Percentiles rank a stretch among this genome's conserved stretches.
These are phyloP conservation scores for Frieseomelitta varia DNA, from an alignment of 1,140 invertebrate genomes.

Conservation along the genomic window DNA sequence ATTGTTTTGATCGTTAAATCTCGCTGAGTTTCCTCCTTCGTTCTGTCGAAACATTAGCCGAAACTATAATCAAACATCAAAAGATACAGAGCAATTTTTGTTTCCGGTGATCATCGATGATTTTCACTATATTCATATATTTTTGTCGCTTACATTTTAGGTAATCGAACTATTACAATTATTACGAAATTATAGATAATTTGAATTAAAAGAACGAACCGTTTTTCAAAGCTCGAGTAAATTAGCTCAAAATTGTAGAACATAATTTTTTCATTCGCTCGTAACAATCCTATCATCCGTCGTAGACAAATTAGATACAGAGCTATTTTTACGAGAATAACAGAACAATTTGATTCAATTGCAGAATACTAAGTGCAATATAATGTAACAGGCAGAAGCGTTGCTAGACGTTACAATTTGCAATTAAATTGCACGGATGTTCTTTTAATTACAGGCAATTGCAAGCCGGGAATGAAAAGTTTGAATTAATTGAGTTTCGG, in stretches of 20 bases:
- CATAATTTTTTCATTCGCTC: background rate
- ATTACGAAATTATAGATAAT: no score
- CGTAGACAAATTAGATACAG: background rate
- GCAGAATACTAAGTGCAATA: no score
- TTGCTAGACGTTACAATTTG: background rate
- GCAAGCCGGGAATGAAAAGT: background rate
- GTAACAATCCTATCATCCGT: background rate
- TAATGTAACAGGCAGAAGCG: no score
- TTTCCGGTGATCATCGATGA: background rate
- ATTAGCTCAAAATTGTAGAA: accelerated
- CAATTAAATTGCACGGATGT: background rate
- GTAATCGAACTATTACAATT: no score
- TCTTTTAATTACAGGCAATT: background rate
- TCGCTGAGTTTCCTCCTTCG: background rate
- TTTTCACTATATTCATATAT: background rate
- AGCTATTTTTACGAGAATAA: background rate
- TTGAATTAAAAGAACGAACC: no score
- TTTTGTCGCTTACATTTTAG: no score
- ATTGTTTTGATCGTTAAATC: no score
- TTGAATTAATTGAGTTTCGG: background rate
- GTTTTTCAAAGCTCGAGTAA: background rate
- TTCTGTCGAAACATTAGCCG: background rate
- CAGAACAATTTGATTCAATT: background rate
- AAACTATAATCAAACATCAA: no score
- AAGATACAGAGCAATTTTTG: background rate